Base-by-base conservation (phyloP, 1,140 invertebrate genomes). In the Papilio dardanus region DNA sequence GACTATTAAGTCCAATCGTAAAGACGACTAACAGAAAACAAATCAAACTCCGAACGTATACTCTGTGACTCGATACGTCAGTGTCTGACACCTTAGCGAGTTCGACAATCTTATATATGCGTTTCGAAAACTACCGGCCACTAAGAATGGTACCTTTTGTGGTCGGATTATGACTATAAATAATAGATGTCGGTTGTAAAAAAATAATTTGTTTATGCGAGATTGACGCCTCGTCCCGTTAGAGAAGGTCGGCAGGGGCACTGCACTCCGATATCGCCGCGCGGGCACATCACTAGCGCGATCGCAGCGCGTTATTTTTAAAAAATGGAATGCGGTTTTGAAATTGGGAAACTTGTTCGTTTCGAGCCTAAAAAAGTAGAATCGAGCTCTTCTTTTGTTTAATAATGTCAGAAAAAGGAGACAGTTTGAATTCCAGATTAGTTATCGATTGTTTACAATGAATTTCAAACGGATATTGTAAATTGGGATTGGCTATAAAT, bases 211-310 rank as follows among this genome's bases (percentile, higher is more conserved):
- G 81, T 83, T 83, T 82, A 86, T 85, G 75, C 58, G 73, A 85
- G 86, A 86, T 83, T 86, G 86, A 88, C 85, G 82, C 77, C 68
- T 76, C 78, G 46, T 81, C 81, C 85, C 86, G 86, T 88, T 88
- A 88, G 62, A 42, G 37, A 76, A 78, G 83, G 83, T 83, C 83
- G 78, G 35, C 75, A 77, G 79, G 78, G 83, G 81, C 81, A 83
- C 78, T 79, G 82, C 76, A 80, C 83, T 85, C 76, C 75, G 79
- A 78, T 80, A 80, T 81, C 79, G 82, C 81, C 80, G 79, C 42
- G 80, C 77, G 75, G 77, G 81, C 81, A 79, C 82, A 82, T 79
- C 84, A 83, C 83, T 74, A 62, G 77, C 67, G 73, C 65, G 71
- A 75, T 79, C 62, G 69, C 76, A 71, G 35, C 73, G 77, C 74